Base-by-base conservation (phyloP, 2,113 vertebrate genomes). In the Pagrus major region DNA sequence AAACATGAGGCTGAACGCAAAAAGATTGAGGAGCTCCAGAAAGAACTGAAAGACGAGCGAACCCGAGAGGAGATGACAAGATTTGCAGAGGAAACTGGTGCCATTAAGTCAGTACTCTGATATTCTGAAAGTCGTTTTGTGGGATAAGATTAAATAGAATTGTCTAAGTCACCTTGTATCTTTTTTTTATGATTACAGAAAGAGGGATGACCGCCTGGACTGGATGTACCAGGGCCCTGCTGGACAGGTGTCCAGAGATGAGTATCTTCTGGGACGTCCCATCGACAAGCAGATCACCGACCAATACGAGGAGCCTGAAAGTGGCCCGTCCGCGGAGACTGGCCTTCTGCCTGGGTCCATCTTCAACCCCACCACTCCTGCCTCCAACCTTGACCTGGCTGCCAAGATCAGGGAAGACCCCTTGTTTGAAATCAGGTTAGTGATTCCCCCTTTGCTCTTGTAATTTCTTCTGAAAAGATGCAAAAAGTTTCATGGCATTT, bases 201-300 rank as follows among this genome's bases (percentile, higher is more conserved):
- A 97, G 60, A 96, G 96, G 68, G 97, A 99, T 88, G 98, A 99
- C 78, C 97, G 98, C 5, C 59, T 99, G 88, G 98, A 99, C 91
- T 99, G 98, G 98, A 99, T 99, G 98, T 99, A 99, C 93, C 98
- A 99, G 90, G 98, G 98, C 0, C 96, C 97, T 0, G 95, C 97
- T 0, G 96, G 96, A 0, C 96, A 98, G 94, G 96, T 98, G 89
- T 98, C 96, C 89, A 96, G 97, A 25, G 98, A 99, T 0, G 98
- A 99, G 9, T 99, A 99, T 59, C 95, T 99, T 37, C 77, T 99
- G 88, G 98, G 98, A 0, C 96, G 97, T 33, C 91, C 97, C 14
- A 96, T 99, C 78, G 98, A 99, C 86, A 99, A 98, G 46, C 97
- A 97, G 1, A 94, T 98, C 81, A 96, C 97, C 1, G 95, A 97